A percentile compares a stretch with the other conserved stretches of the same genome.
These are phyloP conservation scores for Hyposmocoma kahamanoa DNA, from an alignment of 1,140 invertebrate genomes.

Conservation along the genomic window DNA sequence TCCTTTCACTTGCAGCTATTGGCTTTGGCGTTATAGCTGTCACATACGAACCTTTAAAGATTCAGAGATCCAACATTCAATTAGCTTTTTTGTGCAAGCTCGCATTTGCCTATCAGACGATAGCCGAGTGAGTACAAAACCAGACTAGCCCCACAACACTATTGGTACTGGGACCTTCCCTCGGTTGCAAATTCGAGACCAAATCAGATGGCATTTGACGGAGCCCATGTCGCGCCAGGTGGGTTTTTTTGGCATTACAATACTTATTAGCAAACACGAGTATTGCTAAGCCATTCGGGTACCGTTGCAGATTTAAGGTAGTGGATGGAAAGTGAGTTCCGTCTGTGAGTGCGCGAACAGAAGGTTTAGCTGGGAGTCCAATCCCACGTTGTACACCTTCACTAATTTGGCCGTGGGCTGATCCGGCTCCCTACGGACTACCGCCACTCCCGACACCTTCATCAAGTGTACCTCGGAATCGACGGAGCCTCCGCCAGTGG, in stretches of 20 bases:
- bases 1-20: not conserved
- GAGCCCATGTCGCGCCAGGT: constrained; percentile 53
- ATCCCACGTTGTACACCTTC: constrained; percentile 78
- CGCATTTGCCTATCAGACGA: too few species aligned
- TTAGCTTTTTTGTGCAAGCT: too few species aligned
- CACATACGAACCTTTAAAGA: too few species aligned
- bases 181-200: constrained; percentile 55
- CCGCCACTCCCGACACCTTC: constrained; percentile 78
- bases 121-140: constrained; percentile 35
- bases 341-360: constrained; percentile 77
- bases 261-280: constrained; percentile 25
- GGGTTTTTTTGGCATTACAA: constrained; percentile 45
- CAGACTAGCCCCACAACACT: constrained; percentile 26
- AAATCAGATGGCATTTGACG: constrained; percentile 56
- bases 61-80: too few species aligned
- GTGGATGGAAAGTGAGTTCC: constrained; percentile 77
- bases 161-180: constrained; percentile 21
- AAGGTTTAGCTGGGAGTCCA: constrained; percentile 79
- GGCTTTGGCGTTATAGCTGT: not conserved
- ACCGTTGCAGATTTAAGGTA: constrained; percentile 45
- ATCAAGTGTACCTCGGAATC: constrained; percentile 76
- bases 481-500: constrained; percentile 72
- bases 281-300: constrained; percentile 52
- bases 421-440: constrained; percentile 75
- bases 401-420: constrained; percentile 69